phyloP scores from a whole-genome alignment of 2,888 invertebrate genomes.

The Formica aserva region DNA sequence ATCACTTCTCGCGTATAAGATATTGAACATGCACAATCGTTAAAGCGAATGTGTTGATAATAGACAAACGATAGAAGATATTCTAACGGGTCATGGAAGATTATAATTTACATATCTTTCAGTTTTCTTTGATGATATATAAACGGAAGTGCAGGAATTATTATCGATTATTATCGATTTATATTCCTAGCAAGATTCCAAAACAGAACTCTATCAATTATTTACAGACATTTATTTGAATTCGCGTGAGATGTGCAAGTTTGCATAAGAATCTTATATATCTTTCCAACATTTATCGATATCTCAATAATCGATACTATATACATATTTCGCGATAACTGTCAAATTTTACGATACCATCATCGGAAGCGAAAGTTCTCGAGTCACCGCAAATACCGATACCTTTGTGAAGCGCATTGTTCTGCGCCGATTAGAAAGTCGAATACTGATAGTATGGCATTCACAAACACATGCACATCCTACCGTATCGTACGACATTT shows the following conservation, averaged over 20 bases:
- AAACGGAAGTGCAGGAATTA: background rate
- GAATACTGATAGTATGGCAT: constrained; percentile 68
- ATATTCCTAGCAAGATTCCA: background rate
- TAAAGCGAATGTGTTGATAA: background rate
- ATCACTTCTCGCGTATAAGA: background rate
- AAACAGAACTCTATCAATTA: background rate
- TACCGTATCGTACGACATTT: constrained; percentile 75
- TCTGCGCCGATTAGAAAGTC: constrained; percentile 78
- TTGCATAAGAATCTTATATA: background rate
- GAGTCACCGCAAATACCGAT: constrained; percentile 58
- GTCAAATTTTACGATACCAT: constrained; percentile 6
- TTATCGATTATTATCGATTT: constrained; percentile 1
- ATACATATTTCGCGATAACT: background rate
- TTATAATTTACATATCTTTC: background rate
- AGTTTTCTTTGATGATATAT: background rate
- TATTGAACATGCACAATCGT: background rate
- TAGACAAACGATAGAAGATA: background rate
- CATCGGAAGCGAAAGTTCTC: constrained; percentile 37
- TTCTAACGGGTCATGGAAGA: background rate
- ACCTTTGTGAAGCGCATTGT: constrained; percentile 75
- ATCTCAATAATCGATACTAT: background rate
- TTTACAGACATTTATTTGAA: background rate
- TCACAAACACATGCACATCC: constrained; percentile 60
- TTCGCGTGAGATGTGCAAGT: background rate
- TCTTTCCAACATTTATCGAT: background rate